Evolutionary conservation across 2,797 vertebrate genomes (phyloP), one percentile per base, ranked within the genome.

Genomic region (Dicrostonyx torquatus): DNA sequence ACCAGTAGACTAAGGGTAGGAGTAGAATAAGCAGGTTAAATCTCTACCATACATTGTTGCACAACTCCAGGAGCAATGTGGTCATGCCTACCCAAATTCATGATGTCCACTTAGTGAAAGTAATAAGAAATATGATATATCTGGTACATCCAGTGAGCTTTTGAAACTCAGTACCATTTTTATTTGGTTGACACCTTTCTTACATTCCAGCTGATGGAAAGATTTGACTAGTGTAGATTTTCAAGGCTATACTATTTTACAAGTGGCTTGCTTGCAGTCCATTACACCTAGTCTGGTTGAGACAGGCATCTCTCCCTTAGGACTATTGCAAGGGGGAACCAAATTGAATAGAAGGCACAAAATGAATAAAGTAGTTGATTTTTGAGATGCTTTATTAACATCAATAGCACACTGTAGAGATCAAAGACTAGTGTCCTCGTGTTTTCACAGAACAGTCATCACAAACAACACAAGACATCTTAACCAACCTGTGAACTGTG

Each of bases 301-400:
- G 70, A 85, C 0, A 68, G 58, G 17, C 86, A 12, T 48, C 60
- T 10, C 60, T 94, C 86, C 68, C 15, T 87, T 48, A 73, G 26
- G n/a, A 43, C n/a, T 62, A 70, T 34, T 73, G 37, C 77, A 53
- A 80, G 68, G 58, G 82, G 34, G 77, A 84, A 88, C 31, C 48
- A 58, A 78, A 68, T 80, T 20, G 37, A 53, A 94, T 6, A 76
- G 18, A 84, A 84, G 43, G 31, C 10, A 85, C n/a, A 73, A 24
- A 84, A 7, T 9, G 20, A 70, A 58, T 3, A n/a, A 64, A 82
- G 43, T 79, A 64, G 68, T 37, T 76, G 68, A 0, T 73, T 96
- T 92, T 92, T 96, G 34, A 31, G 70, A 87, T 94, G 94, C 84
- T 96, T 96, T 94, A 95, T 95, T 96, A 94, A 95, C 45, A 48